Percentiles rank a stretch among this genome's conserved stretches.
Conservation (phyloP, 92 coral and sea anemone genomes). For the Epizoanthus illoricatus region DNA sequence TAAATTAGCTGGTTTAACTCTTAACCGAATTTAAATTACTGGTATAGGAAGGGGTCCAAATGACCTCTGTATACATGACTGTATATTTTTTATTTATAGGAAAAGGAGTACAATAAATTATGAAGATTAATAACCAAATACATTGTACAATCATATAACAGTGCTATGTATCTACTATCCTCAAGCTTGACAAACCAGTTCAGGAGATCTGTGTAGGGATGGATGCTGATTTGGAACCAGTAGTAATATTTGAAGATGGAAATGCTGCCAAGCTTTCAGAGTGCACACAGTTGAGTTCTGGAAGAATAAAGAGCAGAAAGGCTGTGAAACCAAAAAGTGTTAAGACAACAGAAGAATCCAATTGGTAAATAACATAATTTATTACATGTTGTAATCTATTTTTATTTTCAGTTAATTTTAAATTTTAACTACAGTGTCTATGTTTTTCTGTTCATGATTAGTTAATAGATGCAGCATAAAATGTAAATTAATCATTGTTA, state of each 20-base stretch:
- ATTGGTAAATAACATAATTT: constrained; percentile 5
- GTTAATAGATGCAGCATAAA: too few species aligned
- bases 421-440: too few species aligned
- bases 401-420: too few species aligned
- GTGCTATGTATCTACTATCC: background rate
- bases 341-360: constrained; percentile 35
- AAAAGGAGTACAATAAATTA: too few species aligned
- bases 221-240: constrained; percentile 38
- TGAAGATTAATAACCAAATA: background rate
- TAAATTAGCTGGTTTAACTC: too few species aligned
- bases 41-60: too few species aligned
- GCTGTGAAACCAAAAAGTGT: constrained; percentile 27
- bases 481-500: too few species aligned
- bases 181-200: constrained; percentile 63
- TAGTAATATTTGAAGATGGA: constrained; percentile 70
- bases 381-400: background rate
- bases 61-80: background rate
- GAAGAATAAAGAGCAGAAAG: background rate
- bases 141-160: background rate
- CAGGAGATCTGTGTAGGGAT: constrained; percentile 48
- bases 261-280: constrained; percentile 46
- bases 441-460: too few species aligned
- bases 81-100: background rate
- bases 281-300: constrained; percentile 6
- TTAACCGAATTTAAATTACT: too few species aligned